phyloP scores from a whole-genome alignment of 1,140 invertebrate genomes.

The Apis dorsata region DNA sequence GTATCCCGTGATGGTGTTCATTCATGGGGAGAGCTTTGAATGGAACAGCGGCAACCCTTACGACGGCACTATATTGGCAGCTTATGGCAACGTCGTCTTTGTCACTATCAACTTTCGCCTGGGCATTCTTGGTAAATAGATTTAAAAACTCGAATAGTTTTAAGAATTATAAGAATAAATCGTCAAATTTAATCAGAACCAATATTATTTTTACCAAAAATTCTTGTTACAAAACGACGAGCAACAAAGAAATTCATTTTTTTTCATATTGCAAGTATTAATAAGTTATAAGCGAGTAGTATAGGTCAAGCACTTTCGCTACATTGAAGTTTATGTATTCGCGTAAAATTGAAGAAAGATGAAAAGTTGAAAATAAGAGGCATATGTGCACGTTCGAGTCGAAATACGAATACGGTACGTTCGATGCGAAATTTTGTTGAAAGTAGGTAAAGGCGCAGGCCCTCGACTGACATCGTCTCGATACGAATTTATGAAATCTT shows the following conservation, averaged over 20 bases:
- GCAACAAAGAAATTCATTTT: too few relatives aligned
- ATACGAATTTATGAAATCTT: slow-evolving; percentile 46
- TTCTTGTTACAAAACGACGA: too few relatives aligned
- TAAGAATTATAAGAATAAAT: too few relatives aligned
- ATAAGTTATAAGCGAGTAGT: not conserved
- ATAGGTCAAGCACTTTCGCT: not conserved
- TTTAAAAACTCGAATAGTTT: not conserved
- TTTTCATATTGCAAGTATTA: too few relatives aligned
- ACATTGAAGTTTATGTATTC: not conserved
- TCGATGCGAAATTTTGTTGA: not conserved
- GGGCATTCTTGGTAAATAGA: slow-evolving; percentile 90
- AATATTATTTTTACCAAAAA: too few relatives aligned
- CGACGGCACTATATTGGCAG: slow-evolving; percentile 92
- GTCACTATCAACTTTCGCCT: slow-evolving; percentile 96
- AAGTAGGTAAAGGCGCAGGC: not conserved
- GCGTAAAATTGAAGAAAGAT: not conserved
- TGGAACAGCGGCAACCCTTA: slow-evolving; percentile 96
- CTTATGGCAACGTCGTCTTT: slow-evolving; percentile 94
- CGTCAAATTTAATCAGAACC: too few relatives aligned
- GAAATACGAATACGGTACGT: slow-evolving; percentile 1
- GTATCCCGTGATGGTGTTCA: slow-evolving; percentile 92
- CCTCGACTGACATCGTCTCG: not conserved
- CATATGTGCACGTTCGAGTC: not conserved
- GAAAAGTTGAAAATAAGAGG: not conserved
- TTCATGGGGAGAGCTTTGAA: slow-evolving; percentile 95